Evolutionary conservation across 1,140 invertebrate genomes (phyloP), one percentile per base, ranked within the genome.

Genomic region (Megalonaias nervosa): DNA sequence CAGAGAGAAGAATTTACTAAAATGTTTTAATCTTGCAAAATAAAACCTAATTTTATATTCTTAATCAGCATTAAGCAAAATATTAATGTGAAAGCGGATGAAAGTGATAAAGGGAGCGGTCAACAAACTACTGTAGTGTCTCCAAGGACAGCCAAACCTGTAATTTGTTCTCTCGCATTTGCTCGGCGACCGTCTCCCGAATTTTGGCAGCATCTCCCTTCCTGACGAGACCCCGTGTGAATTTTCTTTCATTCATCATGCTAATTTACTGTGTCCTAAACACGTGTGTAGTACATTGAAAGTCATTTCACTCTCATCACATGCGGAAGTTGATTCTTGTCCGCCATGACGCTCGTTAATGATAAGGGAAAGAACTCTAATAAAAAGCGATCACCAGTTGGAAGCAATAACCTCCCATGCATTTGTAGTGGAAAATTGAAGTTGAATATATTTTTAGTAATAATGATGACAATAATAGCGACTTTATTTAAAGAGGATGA

Each of bases 151-250:
- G 11, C 5, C 38, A 48, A 71, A 84, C 82, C 79, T 84, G 82
- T 74, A 84, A 74, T 5, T 78, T 77, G 69, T 73, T 79, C 65
- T 80, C 80, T 75, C 78, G 75, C 59, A 84, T 68, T 59, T 79
- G 77, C 21, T 76, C 64, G 55, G 80, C 79, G 13, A 84, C 82
- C 16, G 72, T 76, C 71, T 84, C 75, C 56, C 82, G 74, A 69
- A 84, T 84, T 70, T 75, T 80, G 16, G 82, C 82, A 2, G 82
- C 82, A 55, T 80, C 77, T 62, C 82, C 82, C 64, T 70, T 72
- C 38, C 79, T 75, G 64, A 82, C 75, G 58, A 82, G 74, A 13
- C 66, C 78, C 62, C 75, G 78, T 15, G 78, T 81, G 69, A 84
- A 84, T 70, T 74, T 80, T 71, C 82, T 84, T 59, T 80, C 75